phyloP scores from a whole-genome alignment of 2,113 vertebrate genomes.

The Craseonycteris thonglongyai region DNA sequence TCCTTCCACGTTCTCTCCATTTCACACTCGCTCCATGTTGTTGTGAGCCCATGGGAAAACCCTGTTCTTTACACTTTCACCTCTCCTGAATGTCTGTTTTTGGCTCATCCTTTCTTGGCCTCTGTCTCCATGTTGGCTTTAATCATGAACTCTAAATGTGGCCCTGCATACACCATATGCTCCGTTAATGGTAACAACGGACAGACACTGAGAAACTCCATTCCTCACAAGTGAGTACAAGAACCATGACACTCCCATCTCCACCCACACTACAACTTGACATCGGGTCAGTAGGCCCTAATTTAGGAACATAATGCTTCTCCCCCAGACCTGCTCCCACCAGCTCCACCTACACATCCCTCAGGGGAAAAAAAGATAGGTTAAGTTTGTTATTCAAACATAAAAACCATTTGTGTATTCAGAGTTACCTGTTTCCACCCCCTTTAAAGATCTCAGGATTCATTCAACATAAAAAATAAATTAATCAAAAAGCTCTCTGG shows the following conservation, averaged over 20 bases:
- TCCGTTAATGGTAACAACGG: rapidly evolving
- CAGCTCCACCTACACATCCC: rapidly evolving
- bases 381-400: background rate
- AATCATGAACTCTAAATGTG: background rate
- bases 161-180: no score
- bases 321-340: background rate
- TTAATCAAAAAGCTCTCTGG: background rate
- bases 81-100: background rate
- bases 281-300: background rate
- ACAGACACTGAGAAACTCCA: background rate
- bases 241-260: background rate
- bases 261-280: no score
- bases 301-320: background rate
- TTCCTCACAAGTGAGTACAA: background rate
- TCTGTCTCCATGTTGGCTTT: background rate
- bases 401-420: background rate
- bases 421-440: background rate
- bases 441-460: background rate
- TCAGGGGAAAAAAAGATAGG: background rate
- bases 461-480: background rate
- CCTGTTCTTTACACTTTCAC: background rate
- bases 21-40: background rate
- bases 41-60: background rate
- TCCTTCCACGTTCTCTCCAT: background rate
- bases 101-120: background rate